Conservation (phyloP, 2,888 invertebrate species). For the Stenurella melanura region DNA sequence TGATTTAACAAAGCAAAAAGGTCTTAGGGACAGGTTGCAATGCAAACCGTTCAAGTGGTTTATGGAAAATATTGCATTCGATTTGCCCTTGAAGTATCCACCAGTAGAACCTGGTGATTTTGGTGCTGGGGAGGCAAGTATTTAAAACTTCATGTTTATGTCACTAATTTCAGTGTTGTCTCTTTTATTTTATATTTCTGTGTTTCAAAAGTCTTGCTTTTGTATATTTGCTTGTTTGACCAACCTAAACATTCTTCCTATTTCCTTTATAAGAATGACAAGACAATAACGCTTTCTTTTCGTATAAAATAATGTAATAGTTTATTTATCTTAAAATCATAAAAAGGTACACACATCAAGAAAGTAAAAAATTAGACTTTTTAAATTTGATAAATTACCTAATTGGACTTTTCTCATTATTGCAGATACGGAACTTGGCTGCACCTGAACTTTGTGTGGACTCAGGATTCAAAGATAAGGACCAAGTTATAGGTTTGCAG, state of each 20-base stretch:
- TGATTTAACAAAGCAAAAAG: slow-evolving; percentile 85
- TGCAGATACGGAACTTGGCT: slow-evolving; percentile 80
- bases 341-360: no score
- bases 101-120: slow-evolving; percentile 89
- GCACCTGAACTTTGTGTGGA: slow-evolving; percentile 83
- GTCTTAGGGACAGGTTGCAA: slow-evolving; percentile 82
- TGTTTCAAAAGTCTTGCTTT: not conserved
- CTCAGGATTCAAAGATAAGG: slow-evolving; percentile 74
- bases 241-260: not conserved
- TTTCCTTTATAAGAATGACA: not conserved
- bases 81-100: slow-evolving; percentile 90
- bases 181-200: not conserved
- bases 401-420: slow-evolving; percentile 44
- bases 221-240: not conserved
- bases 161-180: not conserved
- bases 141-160: not conserved
- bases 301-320: no score
- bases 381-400: not conserved
- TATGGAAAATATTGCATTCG: slow-evolving; percentile 94
- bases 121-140: slow-evolving; percentile 83
- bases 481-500: slow-evolving; percentile 73
- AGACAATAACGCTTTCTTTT: no score
- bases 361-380: no score
- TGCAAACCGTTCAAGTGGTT: slow-evolving; percentile 98
- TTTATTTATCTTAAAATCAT: no score